These are phyloP conservation scores for Varanus komodoensis DNA, from an alignment of 2,113 vertebrate genomes.

Conservation along the genomic window DNA sequence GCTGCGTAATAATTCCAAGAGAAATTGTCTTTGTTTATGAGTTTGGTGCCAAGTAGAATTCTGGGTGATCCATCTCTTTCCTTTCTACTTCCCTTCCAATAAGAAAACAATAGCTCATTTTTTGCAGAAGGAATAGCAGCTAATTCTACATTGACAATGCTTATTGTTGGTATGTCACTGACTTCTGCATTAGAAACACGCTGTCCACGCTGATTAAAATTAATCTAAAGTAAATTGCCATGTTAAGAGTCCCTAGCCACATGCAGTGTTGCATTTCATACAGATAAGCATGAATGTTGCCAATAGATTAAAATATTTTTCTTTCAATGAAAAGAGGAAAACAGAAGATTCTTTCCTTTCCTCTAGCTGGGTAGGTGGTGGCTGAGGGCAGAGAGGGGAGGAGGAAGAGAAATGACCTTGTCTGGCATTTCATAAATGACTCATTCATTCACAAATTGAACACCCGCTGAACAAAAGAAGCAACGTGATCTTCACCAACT, in stretches of 20 bases:
- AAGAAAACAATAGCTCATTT: not conserved
- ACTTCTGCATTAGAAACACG: not conserved
- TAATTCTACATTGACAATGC: not conserved
- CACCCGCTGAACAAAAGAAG: conserved; percentile 4
- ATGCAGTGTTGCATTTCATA: not conserved
- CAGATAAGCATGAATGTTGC: not conserved
- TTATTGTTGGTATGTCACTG: not conserved
- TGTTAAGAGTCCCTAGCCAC: conserved; percentile 24
- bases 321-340: not conserved
- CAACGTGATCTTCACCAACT: conserved; percentile 5
- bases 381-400: too few species aligned
- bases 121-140: not conserved
- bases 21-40: not conserved
- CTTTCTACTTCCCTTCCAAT: not conserved
- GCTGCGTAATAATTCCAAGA: not conserved
- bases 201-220: conserved; percentile 10
- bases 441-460: conserved; percentile 1
- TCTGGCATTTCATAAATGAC: not conserved
- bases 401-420: conserved; percentile 1
- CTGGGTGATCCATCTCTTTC: not conserved
- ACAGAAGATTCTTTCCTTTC: not conserved
- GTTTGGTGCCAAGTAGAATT: not conserved
- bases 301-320: not conserved
- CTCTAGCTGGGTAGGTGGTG: not conserved
- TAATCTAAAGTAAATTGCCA: conserved; percentile 11